phyloP scores from a whole-genome alignment of 2,888 invertebrate species.

The Harpagoxenus sublaevis region DNA sequence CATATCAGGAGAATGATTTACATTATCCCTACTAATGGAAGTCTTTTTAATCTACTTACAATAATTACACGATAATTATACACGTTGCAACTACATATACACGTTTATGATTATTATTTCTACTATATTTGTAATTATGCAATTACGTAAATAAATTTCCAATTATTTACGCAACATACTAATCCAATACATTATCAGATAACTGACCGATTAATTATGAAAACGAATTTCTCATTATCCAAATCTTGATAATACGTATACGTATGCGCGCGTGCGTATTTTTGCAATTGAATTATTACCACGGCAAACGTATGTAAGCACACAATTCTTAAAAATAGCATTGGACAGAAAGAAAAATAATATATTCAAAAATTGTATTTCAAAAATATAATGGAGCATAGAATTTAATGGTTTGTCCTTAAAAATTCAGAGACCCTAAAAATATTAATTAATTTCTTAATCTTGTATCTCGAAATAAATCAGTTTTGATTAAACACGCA shows the following conservation, averaged over 20 bases:
- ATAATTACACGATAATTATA: constrained; percentile 34
- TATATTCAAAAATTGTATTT: background rate
- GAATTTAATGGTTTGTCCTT: background rate
- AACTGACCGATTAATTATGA: constrained; percentile 35
- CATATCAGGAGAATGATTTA: background rate
- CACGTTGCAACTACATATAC: background rate
- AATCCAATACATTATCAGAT: constrained; percentile 41
- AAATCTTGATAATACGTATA: constrained; percentile 20
- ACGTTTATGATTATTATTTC: background rate
- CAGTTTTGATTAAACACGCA: no score
- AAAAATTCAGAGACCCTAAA: background rate
- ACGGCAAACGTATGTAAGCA: background rate
- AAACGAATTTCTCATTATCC: constrained; percentile 41
- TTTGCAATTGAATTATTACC: background rate
- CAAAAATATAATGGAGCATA: background rate
- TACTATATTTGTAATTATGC: constrained; percentile 32
- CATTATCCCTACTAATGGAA: constrained; percentile 6
- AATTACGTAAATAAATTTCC: constrained; percentile 39
- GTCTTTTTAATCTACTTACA: constrained; percentile 41
- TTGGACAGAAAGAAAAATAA: background rate
- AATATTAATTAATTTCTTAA: no score
- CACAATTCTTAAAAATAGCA: background rate
- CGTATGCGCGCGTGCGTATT: background rate
- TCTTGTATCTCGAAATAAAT: no score
- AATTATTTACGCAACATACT: constrained; percentile 40